Evolutionary conservation across 2,888 invertebrate species (phyloP).

Genomic region (Deroplatys truncata): DNA sequence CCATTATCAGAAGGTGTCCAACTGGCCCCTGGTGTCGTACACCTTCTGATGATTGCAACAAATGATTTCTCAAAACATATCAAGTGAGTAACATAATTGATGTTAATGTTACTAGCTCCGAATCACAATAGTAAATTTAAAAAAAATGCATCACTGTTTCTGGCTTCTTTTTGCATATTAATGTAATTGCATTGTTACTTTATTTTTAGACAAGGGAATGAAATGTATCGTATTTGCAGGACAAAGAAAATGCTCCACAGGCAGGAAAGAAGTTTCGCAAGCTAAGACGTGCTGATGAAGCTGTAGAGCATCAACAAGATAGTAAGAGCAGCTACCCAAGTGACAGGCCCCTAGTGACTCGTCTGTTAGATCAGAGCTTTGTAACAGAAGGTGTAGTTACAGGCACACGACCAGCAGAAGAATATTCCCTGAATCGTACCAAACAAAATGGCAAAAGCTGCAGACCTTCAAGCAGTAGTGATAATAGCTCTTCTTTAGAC

Average conservation of each 20-base stretch:
- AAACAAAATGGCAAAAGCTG: not conserved
- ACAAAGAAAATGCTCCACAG: conserved; percentile 49
- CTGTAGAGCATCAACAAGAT: not conserved
- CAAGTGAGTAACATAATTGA: too few species aligned
- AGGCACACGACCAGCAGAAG: conserved; percentile 38
- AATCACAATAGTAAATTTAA: too few species aligned
- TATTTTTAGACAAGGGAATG: too few species aligned
- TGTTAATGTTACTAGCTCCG: too few species aligned
- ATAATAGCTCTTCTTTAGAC: conserved; percentile 8
- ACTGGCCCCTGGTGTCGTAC: too few species aligned
- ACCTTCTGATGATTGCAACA: too few species aligned
- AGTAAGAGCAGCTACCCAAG: not conserved
- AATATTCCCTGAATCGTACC: conserved; percentile 35
- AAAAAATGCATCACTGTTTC: too few species aligned
- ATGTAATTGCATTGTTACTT: too few species aligned
- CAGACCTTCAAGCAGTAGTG: not conserved
- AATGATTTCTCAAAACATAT: too few species aligned
- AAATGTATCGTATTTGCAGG: conserved; percentile 38
- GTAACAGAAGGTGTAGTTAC: conserved; percentile 39
- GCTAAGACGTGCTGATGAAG: conserved; percentile 38
- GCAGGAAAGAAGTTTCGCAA: conserved; percentile 46
- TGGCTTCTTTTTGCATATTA: too few species aligned
- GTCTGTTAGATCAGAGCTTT: conserved; percentile 38
- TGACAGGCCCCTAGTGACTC: conserved; percentile 26
- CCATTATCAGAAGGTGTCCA: too few species aligned